phyloP scores from a whole-genome alignment of 2,113 vertebrate genomes.

The Pterocles gutturalis region DNA sequence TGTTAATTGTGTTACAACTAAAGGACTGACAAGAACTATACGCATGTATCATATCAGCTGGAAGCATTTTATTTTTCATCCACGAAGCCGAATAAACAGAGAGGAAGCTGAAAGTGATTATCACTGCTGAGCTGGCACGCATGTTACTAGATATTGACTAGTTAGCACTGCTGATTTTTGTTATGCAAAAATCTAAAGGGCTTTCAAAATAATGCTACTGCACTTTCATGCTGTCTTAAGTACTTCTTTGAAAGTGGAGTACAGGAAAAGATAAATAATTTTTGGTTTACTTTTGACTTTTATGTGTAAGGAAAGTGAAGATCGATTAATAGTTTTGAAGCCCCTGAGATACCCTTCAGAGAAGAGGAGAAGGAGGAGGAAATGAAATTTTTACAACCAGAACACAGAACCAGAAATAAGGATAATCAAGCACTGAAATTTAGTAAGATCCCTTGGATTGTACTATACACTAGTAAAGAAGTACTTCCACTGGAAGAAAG shows the following conservation, averaged over 20 bases:
- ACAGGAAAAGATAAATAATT: not conserved
- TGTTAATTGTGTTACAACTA: not conserved
- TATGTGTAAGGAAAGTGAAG: not conserved
- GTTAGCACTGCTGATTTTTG: not conserved
- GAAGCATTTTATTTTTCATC: conserved; percentile 8
- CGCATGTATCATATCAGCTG: not conserved
- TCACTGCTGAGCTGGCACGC: conserved; percentile 5
- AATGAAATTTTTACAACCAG: not conserved
- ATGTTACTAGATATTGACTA: not conserved
- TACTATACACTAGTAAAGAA: not conserved
- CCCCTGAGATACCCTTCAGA: not conserved
- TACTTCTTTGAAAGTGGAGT: not conserved
- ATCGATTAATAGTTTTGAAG: not conserved
- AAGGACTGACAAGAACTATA: not conserved
- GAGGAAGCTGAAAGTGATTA: conserved; percentile 11
- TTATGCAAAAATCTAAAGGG: conserved; percentile 11
- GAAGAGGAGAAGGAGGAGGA: not conserved
- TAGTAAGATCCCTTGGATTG: not conserved
- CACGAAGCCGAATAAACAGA: conserved; percentile 21
- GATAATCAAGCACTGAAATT: not conserved
- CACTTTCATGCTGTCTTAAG: not conserved
- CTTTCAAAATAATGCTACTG: not conserved
- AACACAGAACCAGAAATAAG: not conserved
- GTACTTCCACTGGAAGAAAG: not conserved
- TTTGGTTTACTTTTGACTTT: not conserved